phyloP scores from a whole-genome alignment of 2,888 invertebrate genomes.

The Bellardia pandia region DNA sequence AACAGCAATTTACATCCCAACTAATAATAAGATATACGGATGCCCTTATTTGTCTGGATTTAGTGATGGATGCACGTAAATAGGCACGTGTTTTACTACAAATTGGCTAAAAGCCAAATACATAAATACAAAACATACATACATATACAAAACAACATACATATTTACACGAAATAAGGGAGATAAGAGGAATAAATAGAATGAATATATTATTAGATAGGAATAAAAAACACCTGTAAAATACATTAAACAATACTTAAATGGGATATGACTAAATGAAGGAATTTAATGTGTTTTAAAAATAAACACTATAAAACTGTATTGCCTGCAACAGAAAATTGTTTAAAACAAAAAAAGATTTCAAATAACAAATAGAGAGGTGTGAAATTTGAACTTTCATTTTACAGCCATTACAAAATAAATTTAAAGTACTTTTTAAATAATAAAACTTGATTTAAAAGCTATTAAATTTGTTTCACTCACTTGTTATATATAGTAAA shows the following conservation, averaged over 20 bases:
- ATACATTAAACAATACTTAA: not conserved
- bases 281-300: not conserved
- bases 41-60: slow-evolving; percentile 52
- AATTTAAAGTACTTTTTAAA: not conserved
- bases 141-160: slow-evolving; percentile 3
- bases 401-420: not conserved
- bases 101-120: slow-evolving; percentile 59
- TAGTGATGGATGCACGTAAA: slow-evolving; percentile 13
- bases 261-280: not conserved
- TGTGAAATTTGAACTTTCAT: not conserved
- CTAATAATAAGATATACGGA: not conserved
- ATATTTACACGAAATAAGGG: not conserved
- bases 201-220: not conserved
- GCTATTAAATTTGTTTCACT: not conserved
- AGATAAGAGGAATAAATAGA: no score
- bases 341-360: no score
- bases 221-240: slow-evolving; percentile 45
- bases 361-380: not conserved
- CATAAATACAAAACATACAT: slow-evolving; percentile 9
- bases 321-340: no score
- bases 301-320: not conserved
- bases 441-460: not conserved
- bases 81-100: slow-evolving; percentile 44
- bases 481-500: not conserved
- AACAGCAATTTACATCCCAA: no score